Base-by-base conservation (phyloP, 2,888 invertebrate genomes). In the Machimus rusticus region DNA sequence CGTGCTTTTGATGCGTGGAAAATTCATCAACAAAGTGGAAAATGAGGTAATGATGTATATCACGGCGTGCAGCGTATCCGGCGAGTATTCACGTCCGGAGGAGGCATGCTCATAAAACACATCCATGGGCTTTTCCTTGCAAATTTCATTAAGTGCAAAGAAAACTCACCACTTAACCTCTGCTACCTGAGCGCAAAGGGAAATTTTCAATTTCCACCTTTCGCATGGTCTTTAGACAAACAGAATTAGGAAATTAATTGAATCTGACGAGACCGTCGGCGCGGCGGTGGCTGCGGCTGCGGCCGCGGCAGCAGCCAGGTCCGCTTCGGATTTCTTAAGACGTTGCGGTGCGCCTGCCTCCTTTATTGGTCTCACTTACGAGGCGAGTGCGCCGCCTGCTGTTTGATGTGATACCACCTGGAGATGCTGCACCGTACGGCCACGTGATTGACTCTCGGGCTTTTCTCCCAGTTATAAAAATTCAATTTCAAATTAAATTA, bases 21-120 rank as follows among this genome's bases (percentile, higher is more conserved):
- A 86, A 86, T 86, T 86, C 66, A 86, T 79, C 77, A 86, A 78
- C 86, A 86, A 79, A 86, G 86, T 86, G 86, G 86, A 86, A 86
- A 86, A 86, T 79, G 78, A 86, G 57, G 79, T 77, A 78, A 57
- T 19, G 86, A 78, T 55, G 74, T 77, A 79, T 39, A 37, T 74
- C 39, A 28, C 66, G 66, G 66, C 39, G 34, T 43, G 84, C 39
- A 28, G 46, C 46, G 51, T 46, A 79, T 46, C 46, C 31, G 66
- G 28, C 66, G 66, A 66, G 66, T 66, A 28, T 66, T 74, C 31
- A 43, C 74, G 43, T 85, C 57, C 85, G n/a, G 66, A 74, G 85
- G 82, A 74, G 39, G 85, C 43, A 51, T 28, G 37, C 66, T 66
- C 82, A 39, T 84, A 84, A 66, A 84, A 66, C 66, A 74, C 74